Conservation (phyloP, 2,113 vertebrate genomes). For the Salvelinus namaycush region DNA sequence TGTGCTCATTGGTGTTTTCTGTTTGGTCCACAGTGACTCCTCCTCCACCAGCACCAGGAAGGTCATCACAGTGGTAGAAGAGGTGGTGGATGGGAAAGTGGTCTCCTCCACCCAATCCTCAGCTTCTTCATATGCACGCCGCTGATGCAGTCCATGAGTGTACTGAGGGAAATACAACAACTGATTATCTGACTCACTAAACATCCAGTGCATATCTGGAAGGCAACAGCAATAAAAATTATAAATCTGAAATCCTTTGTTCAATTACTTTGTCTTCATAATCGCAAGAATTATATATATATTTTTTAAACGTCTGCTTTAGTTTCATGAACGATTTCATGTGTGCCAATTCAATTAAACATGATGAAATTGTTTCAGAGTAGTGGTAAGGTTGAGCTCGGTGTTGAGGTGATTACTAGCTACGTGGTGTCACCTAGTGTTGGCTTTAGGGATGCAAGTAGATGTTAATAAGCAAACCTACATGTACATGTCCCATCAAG, state of each 20-base stretch:
- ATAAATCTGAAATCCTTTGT: background rate
- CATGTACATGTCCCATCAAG: too few relatives aligned
- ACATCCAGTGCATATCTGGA: background rate
- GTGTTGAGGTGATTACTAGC: too few relatives aligned
- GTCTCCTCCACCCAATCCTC: constrained; percentile 21
- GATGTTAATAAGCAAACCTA: too few relatives aligned
- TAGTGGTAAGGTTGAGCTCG: too few relatives aligned
- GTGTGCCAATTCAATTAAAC: too few relatives aligned
- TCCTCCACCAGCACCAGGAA: constrained; percentile 14
- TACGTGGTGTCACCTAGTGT: too few relatives aligned
- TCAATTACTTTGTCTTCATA: background rate
- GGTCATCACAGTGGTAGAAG: constrained; percentile 37
- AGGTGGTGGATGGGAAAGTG: constrained; percentile 42
- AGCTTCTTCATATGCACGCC: background rate
- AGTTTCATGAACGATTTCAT: too few relatives aligned
- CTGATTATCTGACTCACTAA: background rate
- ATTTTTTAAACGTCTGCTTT: too few relatives aligned
- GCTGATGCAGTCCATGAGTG: background rate
- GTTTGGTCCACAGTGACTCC: background rate
- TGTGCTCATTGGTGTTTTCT: background rate
- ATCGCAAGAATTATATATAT: background rate
- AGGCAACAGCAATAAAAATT: background rate
- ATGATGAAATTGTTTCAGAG: too few relatives aligned
- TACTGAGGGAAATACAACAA: background rate
- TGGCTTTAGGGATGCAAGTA: too few relatives aligned